Evolutionary conservation across 2,797 vertebrate genomes (phyloP).

Genomic region (Mycteria americana): DNA sequence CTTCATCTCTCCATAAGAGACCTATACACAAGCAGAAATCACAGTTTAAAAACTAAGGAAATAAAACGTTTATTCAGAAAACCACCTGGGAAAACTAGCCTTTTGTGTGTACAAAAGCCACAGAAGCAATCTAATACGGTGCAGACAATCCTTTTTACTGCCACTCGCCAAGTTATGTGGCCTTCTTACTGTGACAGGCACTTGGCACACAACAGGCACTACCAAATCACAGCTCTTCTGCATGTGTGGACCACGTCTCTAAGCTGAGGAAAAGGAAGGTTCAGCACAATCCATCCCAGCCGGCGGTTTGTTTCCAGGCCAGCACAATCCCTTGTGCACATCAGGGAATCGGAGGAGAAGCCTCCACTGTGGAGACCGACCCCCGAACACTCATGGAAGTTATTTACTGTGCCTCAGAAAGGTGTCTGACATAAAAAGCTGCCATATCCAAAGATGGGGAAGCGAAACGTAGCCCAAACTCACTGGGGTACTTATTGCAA

Average conservation of each 20-base stretch:
- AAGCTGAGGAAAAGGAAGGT: neutral
- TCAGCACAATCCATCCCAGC: neutral
- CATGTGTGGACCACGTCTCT: rapidly evolving
- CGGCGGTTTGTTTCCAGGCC: neutral
- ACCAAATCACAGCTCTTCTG: neutral
- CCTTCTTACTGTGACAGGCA: neutral
- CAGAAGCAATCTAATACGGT: neutral
- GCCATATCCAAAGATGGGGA: neutral
- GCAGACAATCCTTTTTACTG: neutral
- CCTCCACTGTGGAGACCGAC: rapidly evolving
- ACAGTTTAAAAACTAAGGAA: neutral
- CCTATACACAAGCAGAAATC: neutral
- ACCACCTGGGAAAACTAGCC: neutral
- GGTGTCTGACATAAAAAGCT: neutral
- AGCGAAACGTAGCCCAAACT: neutral
- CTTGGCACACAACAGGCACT: neutral
- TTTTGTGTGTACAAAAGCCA: neutral
- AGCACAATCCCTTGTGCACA: neutral
- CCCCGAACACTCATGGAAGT: neutral
- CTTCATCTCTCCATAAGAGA: neutral
- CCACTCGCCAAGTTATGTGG: neutral
- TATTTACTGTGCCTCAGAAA: neutral
- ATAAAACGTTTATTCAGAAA: neutral
- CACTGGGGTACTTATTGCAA: neutral
- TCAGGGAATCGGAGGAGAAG: neutral